A percentile compares a stretch with the other conserved stretches of the same genome.
Conservation (phyloP, 2,888 invertebrate genomes). For the Ichneumoninae sp. region DNA sequence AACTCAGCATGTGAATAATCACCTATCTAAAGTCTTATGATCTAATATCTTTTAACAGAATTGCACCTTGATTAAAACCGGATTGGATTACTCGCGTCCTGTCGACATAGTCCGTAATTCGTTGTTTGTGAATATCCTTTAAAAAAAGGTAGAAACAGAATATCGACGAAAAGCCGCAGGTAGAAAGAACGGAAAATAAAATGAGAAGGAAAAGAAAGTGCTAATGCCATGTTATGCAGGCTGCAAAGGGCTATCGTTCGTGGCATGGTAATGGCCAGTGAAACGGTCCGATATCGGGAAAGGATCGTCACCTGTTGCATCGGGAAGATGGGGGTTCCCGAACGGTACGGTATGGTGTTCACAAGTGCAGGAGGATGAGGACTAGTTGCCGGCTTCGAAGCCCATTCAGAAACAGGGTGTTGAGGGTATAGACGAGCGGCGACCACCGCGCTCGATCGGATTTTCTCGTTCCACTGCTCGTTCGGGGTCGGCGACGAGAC, state of each 20-base stretch:
- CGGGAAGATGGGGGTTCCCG: constrained; percentile 81
- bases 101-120: constrained; percentile 46
- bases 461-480: constrained; percentile 47
- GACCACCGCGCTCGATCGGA: constrained; percentile 71
- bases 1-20: constrained; percentile 51
- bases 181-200: constrained; percentile 66
- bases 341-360: constrained; percentile 57
- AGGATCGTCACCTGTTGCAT: constrained; percentile 83
- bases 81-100: constrained; percentile 75
- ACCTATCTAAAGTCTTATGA: constrained; percentile 25
- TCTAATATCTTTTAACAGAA: constrained; percentile 24
- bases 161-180: constrained; percentile 54
- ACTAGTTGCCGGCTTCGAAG: constrained; percentile 78
- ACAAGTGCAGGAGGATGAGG: constrained; percentile 74
- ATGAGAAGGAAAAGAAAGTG: constrained; percentile 60
- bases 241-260: constrained; percentile 61
- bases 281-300: constrained; percentile 82
- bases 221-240: constrained; percentile 55
- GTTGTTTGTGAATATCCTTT: constrained; percentile 43
- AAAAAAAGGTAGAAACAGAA: constrained; percentile 29
- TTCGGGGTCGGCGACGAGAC: constrained; percentile 42
- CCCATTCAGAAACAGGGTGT: constrained; percentile 82
- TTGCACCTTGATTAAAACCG: constrained; percentile 76
- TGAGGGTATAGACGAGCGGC: constrained; percentile 79
- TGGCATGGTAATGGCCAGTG: constrained; percentile 67